A percentile compares a stretch with the other conserved stretches of the same genome.
Evolutionary conservation across 1,140 invertebrate genomes (phyloP).

Genomic region (Hypothenemus hampei): DNA sequence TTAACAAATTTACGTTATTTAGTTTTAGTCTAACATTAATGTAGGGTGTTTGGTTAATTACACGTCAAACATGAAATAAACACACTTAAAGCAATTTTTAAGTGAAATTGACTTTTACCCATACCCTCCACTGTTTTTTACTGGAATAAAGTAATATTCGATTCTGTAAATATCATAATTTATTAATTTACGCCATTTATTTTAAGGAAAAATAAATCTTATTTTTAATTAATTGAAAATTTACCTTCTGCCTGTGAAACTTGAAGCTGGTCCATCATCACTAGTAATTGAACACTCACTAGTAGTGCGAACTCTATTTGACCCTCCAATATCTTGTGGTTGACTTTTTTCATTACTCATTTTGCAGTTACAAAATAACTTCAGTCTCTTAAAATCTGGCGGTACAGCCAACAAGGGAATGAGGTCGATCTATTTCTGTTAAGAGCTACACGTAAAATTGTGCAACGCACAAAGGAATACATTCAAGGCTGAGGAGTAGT

Average conservation of each 20-base stretch:
- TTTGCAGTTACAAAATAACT: neutral
- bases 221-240: neutral
- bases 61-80: too few species aligned
- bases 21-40: neutral
- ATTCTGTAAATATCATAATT: too few species aligned
- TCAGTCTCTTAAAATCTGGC: neutral
- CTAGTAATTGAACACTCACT: conserved; percentile 42
- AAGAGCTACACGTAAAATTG: conserved; percentile 1
- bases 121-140: too few species aligned
- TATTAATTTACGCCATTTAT: too few species aligned
- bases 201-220: neutral
- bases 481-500: too few species aligned
- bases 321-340: conserved; percentile 31
- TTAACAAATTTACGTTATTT: conserved; percentile 13
- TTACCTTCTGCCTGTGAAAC: conserved; percentile 36
- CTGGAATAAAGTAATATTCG: too few species aligned
- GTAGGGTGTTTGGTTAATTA: neutral
- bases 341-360: conserved; percentile 32
- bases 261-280: conserved; percentile 38
- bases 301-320: conserved; percentile 35
- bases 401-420: neutral
- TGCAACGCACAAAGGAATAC: too few species aligned
- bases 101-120: too few species aligned
- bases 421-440: conserved; percentile 9
- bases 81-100: too few species aligned